Percentiles rank a stretch among this genome's conserved stretches.
phyloP scores from a whole-genome alignment of 2,888 invertebrate genomes.

The Ormyrus thymus region DNA sequence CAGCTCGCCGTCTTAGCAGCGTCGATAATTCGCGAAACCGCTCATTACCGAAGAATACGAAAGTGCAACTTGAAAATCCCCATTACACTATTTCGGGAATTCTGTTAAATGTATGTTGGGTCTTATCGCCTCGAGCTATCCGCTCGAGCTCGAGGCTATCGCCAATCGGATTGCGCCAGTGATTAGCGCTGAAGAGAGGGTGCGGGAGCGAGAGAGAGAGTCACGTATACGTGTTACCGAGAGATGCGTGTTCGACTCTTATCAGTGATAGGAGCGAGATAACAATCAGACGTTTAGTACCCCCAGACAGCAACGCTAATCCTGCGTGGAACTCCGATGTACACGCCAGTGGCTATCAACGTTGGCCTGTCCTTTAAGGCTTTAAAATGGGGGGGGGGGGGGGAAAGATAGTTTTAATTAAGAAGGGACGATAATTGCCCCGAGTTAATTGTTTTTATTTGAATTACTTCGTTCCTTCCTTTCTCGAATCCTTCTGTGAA shows the following conservation, averaged over 20 bases:
- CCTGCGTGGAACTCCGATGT: conserved; percentile 58
- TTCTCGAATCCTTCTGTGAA: neutral
- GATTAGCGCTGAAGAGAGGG: conserved; percentile 46
- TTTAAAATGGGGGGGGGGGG: neutral
- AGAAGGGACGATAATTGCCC: neutral
- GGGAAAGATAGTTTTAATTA: conserved; percentile 9
- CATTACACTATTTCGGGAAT: conserved; percentile 47
- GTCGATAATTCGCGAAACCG: neutral
- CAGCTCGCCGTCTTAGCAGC: too few species aligned
- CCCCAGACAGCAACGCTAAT: conserved; percentile 68
- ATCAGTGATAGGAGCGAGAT: conserved; percentile 60
- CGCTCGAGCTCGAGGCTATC: conserved; percentile 35
- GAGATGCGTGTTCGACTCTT: conserved; percentile 61
- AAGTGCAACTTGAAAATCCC: conserved; percentile 41
- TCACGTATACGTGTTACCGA: conserved; percentile 54
- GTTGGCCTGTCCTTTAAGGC: conserved; percentile 9
- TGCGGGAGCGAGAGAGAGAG: conserved; percentile 10
- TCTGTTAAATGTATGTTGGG: conserved; percentile 44
- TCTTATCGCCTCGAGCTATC: conserved; percentile 49
- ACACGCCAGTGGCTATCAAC: conserved; percentile 35
- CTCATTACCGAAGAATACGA: conserved; percentile 37
- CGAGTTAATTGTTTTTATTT: neutral
- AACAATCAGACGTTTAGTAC: conserved; percentile 70
- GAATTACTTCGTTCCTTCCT: neutral
- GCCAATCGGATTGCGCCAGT: conserved; percentile 53